Conservation (phyloP, 2,888 invertebrate species). For the Eustalomyia histrio region DNA sequence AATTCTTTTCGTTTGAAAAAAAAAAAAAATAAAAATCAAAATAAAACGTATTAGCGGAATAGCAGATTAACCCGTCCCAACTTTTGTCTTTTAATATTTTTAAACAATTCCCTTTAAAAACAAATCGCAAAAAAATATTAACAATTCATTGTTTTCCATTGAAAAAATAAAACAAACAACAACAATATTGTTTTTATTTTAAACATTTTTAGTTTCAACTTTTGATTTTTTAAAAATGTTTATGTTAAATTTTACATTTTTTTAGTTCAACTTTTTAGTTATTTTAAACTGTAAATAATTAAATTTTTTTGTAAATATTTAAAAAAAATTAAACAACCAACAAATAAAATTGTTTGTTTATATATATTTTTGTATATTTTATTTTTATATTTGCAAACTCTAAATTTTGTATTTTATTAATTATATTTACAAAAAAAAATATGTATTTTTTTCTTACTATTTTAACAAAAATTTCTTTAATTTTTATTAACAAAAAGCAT, state of each 20-base stretch:
- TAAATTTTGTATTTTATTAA: constrained; percentile 64
- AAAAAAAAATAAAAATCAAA: constrained; percentile 33
- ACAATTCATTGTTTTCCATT: constrained; percentile 45
- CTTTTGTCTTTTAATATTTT: constrained; percentile 70
- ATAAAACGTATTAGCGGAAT: constrained; percentile 77
- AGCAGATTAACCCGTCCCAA: constrained; percentile 80
- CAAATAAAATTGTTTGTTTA: constrained; percentile 65
- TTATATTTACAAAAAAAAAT: not conserved
- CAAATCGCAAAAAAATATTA: constrained; percentile 37
- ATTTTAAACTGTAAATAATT: constrained; percentile 78
- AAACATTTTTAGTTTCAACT: constrained; percentile 41
- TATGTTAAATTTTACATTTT: constrained; percentile 61
- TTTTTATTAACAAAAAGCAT: not conserved
- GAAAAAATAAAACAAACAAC: constrained; percentile 40
- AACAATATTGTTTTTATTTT: constrained; percentile 52
- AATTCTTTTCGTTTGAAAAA: constrained; percentile 27
- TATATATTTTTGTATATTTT: constrained; percentile 59
- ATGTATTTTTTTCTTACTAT: constrained; percentile 10
- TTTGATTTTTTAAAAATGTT: constrained; percentile 68
- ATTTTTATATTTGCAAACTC: constrained; percentile 73
- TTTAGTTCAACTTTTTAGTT: constrained; percentile 45
- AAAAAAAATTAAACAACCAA: constrained; percentile 60
- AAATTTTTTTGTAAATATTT: constrained; percentile 73
- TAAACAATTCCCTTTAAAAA: constrained; percentile 63
- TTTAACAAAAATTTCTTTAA: not conserved